Percentiles rank a stretch among this genome's conserved stretches.
Evolutionary conservation across 1,140 invertebrate species (phyloP).

Genomic region (Tetramorium simillimum): DNA sequence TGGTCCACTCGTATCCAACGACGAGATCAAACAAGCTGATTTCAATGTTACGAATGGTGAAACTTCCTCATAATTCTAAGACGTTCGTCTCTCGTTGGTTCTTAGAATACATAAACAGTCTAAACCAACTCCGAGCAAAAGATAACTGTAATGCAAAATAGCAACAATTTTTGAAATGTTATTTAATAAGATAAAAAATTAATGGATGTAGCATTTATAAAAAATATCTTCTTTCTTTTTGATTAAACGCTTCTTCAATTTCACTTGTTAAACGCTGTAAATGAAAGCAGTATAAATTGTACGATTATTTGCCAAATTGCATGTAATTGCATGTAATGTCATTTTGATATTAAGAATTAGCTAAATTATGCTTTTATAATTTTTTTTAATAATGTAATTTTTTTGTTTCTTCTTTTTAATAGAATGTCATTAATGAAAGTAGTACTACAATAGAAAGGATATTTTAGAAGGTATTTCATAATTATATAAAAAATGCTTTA

Average conservation of each 20-base stretch:
- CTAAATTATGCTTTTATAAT: not conserved
- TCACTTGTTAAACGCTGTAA: not conserved
- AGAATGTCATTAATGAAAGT: not conserved
- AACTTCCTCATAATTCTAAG: conserved; percentile 3
- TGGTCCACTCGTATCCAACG: conserved; percentile 56
- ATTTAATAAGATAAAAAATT: not conserved
- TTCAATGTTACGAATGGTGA: not conserved
- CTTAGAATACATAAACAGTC: conserved; percentile 6
- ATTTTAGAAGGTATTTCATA: not conserved
- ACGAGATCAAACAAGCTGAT: conserved; percentile 1
- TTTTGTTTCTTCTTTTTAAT: not conserved
- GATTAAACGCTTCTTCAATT: not conserved
- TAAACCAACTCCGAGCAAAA: conserved; percentile 18
- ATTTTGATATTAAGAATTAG: not conserved
- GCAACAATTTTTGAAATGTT: not conserved
- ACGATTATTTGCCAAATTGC: not conserved
- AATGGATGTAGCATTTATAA: not conserved
- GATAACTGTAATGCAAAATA: conserved; percentile 34
- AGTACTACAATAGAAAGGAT: not conserved
- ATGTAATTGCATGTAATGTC: not conserved
- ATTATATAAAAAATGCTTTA: not conserved
- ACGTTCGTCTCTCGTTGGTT: not conserved
- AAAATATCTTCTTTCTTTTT: not conserved
- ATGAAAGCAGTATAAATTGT: not conserved
- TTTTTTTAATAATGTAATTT: not conserved